A percentile compares a stretch with the other conserved stretches of the same genome.
Conservation (phyloP, 1,140 invertebrate species). For the Drosophila saltans region DNA sequence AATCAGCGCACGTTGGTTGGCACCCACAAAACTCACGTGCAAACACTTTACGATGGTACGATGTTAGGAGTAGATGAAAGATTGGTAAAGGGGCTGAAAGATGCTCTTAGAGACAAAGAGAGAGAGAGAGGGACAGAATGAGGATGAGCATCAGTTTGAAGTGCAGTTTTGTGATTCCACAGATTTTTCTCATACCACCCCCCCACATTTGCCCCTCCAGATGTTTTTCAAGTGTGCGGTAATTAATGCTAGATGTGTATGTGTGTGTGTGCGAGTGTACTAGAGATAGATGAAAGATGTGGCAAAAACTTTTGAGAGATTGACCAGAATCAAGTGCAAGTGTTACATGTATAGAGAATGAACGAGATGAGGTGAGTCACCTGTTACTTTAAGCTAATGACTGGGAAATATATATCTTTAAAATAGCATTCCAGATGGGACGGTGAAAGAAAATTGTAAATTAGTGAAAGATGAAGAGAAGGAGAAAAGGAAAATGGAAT, state of each 20-base stretch:
- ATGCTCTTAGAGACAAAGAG: background rate
- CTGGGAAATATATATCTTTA: constrained; percentile 2
- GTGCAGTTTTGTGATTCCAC: constrained; percentile 76
- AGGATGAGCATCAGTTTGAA: constrained; percentile 45
- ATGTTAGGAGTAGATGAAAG: background rate
- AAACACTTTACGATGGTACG: constrained; percentile 70
- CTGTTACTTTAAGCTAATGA: constrained; percentile 14
- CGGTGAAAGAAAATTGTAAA: background rate
- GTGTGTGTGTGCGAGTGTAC: background rate
- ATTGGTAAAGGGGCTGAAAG: background rate
- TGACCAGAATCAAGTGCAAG: constrained; percentile 14
- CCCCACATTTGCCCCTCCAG: constrained; percentile 9
- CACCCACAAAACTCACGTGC: constrained; percentile 75
- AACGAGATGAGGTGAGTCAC: constrained; percentile 1
- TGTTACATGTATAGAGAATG: constrained; percentile 1
- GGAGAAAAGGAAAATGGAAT: background rate
- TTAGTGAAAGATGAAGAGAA: background rate
- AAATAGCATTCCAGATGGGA: background rate
- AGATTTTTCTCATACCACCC: constrained; percentile 50
- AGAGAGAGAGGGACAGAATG: no score
- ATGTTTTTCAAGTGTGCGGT: constrained; percentile 63
- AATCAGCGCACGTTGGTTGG: constrained; percentile 79
- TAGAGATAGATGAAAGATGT: constrained; percentile 15
- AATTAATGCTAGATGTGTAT: constrained; percentile 65
- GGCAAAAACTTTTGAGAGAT: constrained; percentile 20